Percentiles rank a stretch among this genome's conserved stretches.
Conservation (phyloP, 53 echinoderm and acorn worm species). For the Glandiceps talaboti region DNA sequence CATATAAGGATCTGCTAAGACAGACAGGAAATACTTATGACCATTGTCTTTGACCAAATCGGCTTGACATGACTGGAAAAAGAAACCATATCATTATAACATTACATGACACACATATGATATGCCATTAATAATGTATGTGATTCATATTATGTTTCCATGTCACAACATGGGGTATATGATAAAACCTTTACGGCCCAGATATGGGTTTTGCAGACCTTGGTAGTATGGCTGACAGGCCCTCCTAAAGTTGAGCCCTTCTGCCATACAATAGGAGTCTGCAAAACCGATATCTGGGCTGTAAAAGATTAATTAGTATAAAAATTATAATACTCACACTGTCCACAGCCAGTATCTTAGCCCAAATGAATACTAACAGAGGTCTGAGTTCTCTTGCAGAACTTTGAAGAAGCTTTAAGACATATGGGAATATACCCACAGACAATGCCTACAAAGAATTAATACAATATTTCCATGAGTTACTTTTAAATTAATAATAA, state of each 20-base stretch:
- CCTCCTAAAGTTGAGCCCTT: not conserved
- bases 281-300: not conserved
- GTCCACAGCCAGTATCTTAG: conserved; percentile 93
- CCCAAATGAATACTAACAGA: conserved; percentile 94
- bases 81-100: too few species aligned
- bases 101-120: too few species aligned
- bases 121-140: too few species aligned
- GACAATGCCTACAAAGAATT: conserved; percentile 66
- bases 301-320: not conserved
- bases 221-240: too few species aligned
- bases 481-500: too few species aligned
- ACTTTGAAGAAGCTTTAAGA: conserved; percentile 85
- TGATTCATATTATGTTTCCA: not conserved
- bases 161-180: too few species aligned
- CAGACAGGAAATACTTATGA: conserved; percentile 92
- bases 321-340: conserved; percentile 73
- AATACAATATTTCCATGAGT: too few species aligned
- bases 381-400: conserved; percentile 93
- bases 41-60: conserved; percentile 92
- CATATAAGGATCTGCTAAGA: conserved; percentile 91
- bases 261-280: not conserved
- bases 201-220: too few species aligned
- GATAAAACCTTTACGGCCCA: too few species aligned
- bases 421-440: conserved; percentile 93
- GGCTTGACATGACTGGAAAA: conserved; percentile 89